Evolutionary conservation across 2,888 invertebrate genomes (phyloP), one percentile per base, ranked within the genome.

Genomic region (Drosophila diplacantha): DNA sequence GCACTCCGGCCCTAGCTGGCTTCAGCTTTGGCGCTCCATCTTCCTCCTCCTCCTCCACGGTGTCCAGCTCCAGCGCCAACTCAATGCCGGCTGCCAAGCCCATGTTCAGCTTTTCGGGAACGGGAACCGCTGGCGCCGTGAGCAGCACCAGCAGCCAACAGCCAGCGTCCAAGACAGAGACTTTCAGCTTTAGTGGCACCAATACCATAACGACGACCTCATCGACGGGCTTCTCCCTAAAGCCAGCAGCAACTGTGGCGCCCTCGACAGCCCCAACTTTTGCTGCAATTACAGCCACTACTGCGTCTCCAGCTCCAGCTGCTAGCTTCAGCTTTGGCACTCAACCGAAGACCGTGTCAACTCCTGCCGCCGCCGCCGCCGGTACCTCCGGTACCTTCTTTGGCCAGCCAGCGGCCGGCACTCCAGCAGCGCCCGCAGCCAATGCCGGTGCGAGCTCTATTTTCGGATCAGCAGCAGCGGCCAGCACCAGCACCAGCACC

Each of bases 41-140:
- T 31, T 54, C 22, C 8, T 0, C 26, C 9, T 57, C 66, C 9
- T 41, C 37, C 14, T 52, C 69, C 11, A 43, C 60, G 12, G 71
- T 74, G n/a, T 66, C 66, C 32, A 66, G 59, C n/a, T 58, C 67
- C 14, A 66, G 51, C 32, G 50, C 41, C 56, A 74, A 12, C 47
- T 31, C 22, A 7, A 34, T 24, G 46, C 41, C 46, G 3, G 34
- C 31, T 8, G 49, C 34, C 6, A 60, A 61, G 16, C 61, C 69
- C 24, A 51, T 59, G 60, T 68, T 69, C 5, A 50, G 50, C 46
- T 69, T 62, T 9, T 54, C 49, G 11, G 44, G 51, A 22, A 11
- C 49, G n/a, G 22, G 66, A 20, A 20, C 20, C 3, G 3, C 20
- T 11, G 18, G 34, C 16, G 38, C 35, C 1, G 68, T 53, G 1